phyloP scores from a whole-genome alignment of 2,888 invertebrate species.

The Monoplex corrugatus region DNA sequence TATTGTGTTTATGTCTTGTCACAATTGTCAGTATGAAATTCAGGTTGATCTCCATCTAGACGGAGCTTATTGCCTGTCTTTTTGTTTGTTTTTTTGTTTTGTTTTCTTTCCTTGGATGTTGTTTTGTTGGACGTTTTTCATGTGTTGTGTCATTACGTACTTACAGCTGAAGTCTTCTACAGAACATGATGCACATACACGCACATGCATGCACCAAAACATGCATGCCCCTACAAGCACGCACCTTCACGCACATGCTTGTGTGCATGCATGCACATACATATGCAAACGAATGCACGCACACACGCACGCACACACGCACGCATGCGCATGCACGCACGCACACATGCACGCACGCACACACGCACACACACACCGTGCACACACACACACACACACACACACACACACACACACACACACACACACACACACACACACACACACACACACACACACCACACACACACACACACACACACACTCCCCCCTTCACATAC shows the following conservation, averaged over 20 bases:
- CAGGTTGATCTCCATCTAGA: too few species aligned
- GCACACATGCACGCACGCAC: background rate
- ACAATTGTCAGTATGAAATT: too few species aligned
- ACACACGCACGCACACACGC: background rate
- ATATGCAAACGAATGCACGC: background rate
- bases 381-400: background rate
- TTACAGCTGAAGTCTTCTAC: too few species aligned
- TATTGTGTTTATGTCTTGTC: too few species aligned
- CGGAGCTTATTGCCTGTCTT: too few species aligned
- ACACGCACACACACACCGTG: background rate
- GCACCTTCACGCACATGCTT: background rate
- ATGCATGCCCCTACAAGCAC: too few species aligned
- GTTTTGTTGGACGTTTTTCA: too few species aligned
- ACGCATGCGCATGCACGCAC: background rate
- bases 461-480: background rate
- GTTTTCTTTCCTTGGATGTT: too few species aligned
- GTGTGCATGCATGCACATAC: constrained; percentile 6
- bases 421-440: background rate
- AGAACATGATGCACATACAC: too few species aligned
- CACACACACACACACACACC: background rate
- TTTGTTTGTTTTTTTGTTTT: too few species aligned
- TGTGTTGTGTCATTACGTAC: too few species aligned
- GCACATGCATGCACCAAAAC: background rate
- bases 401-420: constrained; percentile 6
- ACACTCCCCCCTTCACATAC: background rate